These are phyloP conservation scores for Sylvia atricapilla DNA, from an alignment of 2,113 vertebrate genomes.

Conservation along the genomic window DNA sequence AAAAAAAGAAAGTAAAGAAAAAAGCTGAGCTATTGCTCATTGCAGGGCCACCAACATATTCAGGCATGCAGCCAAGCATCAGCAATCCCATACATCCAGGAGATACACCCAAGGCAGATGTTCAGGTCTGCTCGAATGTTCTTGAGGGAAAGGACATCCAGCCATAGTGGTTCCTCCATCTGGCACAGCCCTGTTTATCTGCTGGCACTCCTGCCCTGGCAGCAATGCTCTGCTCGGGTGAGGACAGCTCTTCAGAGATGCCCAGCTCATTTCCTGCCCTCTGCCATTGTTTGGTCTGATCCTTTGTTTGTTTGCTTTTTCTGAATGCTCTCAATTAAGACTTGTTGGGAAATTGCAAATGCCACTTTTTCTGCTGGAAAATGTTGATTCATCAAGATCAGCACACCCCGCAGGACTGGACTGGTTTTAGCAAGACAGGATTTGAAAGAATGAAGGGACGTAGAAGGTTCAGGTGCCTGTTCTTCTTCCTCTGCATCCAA, in stretches of 20 bases:
- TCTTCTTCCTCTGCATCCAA: not conserved
- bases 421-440: constrained; percentile 34
- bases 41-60: not conserved
- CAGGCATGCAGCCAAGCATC: not conserved
- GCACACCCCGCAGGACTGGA: not conserved
- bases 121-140: not conserved
- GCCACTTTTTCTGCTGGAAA: constrained; percentile 42
- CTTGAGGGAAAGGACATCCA: not conserved
- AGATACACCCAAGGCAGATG: not conserved
- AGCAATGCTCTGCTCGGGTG: rapidly evolving
- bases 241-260: not conserved
- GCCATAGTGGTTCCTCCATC: not conserved
- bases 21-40: not conserved
- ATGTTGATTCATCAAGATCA: constrained; percentile 44
- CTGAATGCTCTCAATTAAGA: constrained; percentile 52
- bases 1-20: not conserved
- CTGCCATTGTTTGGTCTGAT: constrained; percentile 32
- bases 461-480: not conserved
- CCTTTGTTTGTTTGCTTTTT: constrained; percentile 45
- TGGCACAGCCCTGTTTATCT: not conserved
- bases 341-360: constrained; percentile 42
- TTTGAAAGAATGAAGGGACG: not conserved
- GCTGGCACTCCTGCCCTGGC: not conserved
- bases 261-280: not conserved
- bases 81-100: not conserved